Percentiles rank a stretch among this genome's conserved stretches.
Conservation (phyloP, 2,113 vertebrate genomes). For the cattle (Bos taurus) region ARS-UCD2.0 NC_037339.1:27658501-27659000, state of each 20-base stretch:
- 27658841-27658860: constrained; percentile 47
- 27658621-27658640: not conserved
- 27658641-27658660: not conserved
- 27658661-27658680: constrained; percentile 5
- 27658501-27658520: not conserved
- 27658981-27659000: not conserved
- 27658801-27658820: constrained; percentile 60
- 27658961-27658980: not conserved
- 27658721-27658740: constrained; percentile 7
- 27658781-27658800: constrained; percentile 42
- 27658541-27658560: not conserved
- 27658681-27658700: constrained; percentile 18
- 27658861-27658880: constrained; percentile 35
- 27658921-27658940: constrained; percentile 8
- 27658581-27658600: not conserved
- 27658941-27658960: not conserved
- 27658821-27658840: not conserved
- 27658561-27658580: not conserved
- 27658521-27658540: not conserved
- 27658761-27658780: constrained; percentile 22
- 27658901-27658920: constrained; percentile 15
- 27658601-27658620: not conserved
- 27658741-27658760: constrained; percentile 16
- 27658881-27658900: not conserved
- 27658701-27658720: not conserved